Percentiles rank a stretch among this genome's conserved stretches.
phyloP scores from a whole-genome alignment of 2,888 invertebrate species.

The Lamproptera curius region DNA sequence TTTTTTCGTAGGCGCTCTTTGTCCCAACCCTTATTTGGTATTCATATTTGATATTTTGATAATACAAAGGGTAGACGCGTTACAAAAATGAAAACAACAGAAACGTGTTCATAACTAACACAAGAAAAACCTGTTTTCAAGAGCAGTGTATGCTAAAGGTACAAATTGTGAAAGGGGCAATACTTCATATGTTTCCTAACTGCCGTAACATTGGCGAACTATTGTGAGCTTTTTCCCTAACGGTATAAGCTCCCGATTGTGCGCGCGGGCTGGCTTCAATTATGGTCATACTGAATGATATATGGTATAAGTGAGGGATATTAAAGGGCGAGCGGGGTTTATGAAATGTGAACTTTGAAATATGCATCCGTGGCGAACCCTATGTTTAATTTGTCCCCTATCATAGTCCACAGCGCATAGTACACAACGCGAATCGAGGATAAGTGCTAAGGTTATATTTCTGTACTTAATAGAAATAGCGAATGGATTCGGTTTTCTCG shows the following conservation, averaged over 20 bases:
- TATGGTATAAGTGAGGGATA: conserved; percentile 77
- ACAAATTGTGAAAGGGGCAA: conserved; percentile 77
- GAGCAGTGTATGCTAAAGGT: conserved; percentile 70
- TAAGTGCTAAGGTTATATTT: conserved; percentile 37
- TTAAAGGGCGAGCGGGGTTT: conserved; percentile 73
- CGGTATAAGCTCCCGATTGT: conserved; percentile 56
- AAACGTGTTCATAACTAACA: conserved; percentile 53
- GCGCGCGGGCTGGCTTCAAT: conserved; percentile 61
- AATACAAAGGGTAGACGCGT: conserved; percentile 70
- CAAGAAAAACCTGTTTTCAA: conserved; percentile 71
- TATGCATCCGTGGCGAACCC: conserved; percentile 65
- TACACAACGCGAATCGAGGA: too few relatives aligned
- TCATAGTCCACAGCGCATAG: conserved; percentile 61
- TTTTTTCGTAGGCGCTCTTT: conserved; percentile 51
- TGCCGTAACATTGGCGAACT: conserved; percentile 38
- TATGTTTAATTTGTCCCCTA: conserved; percentile 75
- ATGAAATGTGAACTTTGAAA: conserved; percentile 73
- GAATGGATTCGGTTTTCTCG: conserved; percentile 67
- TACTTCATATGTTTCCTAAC: conserved; percentile 67
- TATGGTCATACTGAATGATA: conserved; percentile 76
- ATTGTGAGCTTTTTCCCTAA: conserved; percentile 50
- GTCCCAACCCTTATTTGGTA: conserved; percentile 77
- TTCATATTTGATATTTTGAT: conserved; percentile 76
- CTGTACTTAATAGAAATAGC: conserved; percentile 47
- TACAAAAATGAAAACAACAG: conserved; percentile 67